These are phyloP conservation scores for Falco concolor DNA, from an alignment of 2,797 vertebrate species.

Conservation along the genomic window DNA sequence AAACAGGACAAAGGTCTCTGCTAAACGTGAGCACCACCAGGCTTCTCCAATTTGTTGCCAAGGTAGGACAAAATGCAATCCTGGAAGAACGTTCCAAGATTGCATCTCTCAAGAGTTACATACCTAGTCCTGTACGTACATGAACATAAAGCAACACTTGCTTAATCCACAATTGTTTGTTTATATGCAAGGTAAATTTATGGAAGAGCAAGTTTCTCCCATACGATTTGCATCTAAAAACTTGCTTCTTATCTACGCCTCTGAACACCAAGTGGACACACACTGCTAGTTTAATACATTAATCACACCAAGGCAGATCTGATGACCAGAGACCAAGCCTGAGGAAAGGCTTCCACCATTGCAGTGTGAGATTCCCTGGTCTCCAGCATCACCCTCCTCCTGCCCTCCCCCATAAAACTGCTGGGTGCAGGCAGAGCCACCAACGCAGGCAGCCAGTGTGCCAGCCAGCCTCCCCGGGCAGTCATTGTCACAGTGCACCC, in stretches of 20 bases:
- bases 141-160: neutral
- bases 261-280: accelerated
- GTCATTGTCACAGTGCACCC: neutral
- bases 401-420: neutral
- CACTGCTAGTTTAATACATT: neutral
- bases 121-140: neutral
- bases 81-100: neutral
- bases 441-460: neutral
- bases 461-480: neutral
- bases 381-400: neutral
- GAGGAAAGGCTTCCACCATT: neutral
- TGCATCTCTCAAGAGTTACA: neutral
- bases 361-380: neutral
- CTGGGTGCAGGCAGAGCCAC: neutral
- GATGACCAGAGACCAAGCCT: neutral
- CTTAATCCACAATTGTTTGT: neutral
- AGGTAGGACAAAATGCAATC: neutral
- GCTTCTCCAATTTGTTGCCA: neutral
- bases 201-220: neutral
- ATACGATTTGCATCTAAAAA: neutral
- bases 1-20: neutral
- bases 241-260: neutral
- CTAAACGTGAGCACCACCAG: neutral
- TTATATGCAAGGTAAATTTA: neutral
- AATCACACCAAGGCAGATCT: neutral